A percentile compares a stretch with the other conserved stretches of the same genome.
Evolutionary conservation across 2,113 vertebrate species (phyloP).

Genomic region (Nipponia nippon): DNA sequence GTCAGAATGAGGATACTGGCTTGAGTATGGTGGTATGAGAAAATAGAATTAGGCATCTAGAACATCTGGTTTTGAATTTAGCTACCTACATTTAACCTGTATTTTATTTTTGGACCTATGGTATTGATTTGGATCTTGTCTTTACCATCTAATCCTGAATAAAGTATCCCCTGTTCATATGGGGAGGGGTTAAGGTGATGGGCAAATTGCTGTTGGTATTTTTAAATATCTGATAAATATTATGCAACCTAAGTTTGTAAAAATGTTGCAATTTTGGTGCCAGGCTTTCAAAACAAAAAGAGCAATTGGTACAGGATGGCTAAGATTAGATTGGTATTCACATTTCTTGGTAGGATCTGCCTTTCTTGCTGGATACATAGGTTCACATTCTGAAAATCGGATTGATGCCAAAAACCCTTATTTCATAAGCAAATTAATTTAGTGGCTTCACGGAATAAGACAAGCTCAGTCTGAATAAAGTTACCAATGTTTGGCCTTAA

Average conservation of each 20-base stretch:
- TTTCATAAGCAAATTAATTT: neutral
- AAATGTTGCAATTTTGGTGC: neutral
- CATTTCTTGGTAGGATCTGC: neutral
- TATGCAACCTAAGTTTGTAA: neutral
- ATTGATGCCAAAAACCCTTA: neutral
- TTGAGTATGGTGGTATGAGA: neutral
- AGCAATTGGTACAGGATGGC: neutral
- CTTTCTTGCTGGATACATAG: neutral
- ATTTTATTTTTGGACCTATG: neutral
- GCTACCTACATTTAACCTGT: neutral
- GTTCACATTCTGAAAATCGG: neutral
- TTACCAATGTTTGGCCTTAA: neutral
- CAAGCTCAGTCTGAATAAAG: neutral
- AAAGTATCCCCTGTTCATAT: neutral
- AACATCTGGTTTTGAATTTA: neutral
- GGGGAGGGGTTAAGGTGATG: accelerated
- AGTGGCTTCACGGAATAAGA: neutral
- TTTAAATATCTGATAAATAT: neutral
- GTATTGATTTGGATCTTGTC: neutral
- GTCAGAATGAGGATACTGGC: neutral
- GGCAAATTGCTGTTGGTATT: neutral
- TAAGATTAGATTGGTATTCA: neutral
- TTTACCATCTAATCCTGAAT: neutral
- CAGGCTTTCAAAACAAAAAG: neutral
- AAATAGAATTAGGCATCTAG: neutral